Base-by-base conservation (phyloP, 2,888 invertebrate species). In the Sarcophaga carnaria region DNA sequence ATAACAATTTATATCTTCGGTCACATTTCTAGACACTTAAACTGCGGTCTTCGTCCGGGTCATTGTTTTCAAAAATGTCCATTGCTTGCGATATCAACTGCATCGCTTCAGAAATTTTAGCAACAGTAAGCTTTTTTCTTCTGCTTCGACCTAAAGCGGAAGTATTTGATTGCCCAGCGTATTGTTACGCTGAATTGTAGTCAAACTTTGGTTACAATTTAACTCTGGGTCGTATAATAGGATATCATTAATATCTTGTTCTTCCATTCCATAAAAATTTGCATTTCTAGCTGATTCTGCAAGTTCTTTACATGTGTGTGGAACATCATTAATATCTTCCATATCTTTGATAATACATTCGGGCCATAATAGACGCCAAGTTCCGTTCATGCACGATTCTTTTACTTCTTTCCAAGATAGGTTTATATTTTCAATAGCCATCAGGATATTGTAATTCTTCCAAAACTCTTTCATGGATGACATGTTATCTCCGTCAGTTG, bases 21-120 rank as follows among this genome's bases (percentile, higher is more conserved):
- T 12, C 12, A 75, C 47, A 45, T 54, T 63, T 79, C 45, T 80
- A 80, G 80, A 72, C 71, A 64, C 80, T 63, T 63, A 49, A 79
- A 54, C 64, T 63, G 71, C 79, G 71, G 27, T 71, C 64, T 63
- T 63, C 37, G 71, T 71, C 25, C 14, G 74, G 80, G 45, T 80
- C 74, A 80, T 80, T 74, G 25, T 62, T 75, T 63, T 75, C 71
- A 75, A 69, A 75, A 74, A 75, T 69, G n/a, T 80, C 62, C 60
- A 80, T 80, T 74, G 67, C 47, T 69, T 75, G 63, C 27, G 69
- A 69, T 70, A 75, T 75, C 54, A 75, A 63, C 45, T 69, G 80
- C 80, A 80, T 80, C 62, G 74, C 74, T 80, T 71, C 27, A 27
- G 27, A 27, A 75, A 25, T 78, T 47, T 60, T 60, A 45, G 76